Evolutionary conservation across 2,113 vertebrate genomes (phyloP), one percentile per base, ranked within the genome.

Genomic region (Notechis scutatus): DNA sequence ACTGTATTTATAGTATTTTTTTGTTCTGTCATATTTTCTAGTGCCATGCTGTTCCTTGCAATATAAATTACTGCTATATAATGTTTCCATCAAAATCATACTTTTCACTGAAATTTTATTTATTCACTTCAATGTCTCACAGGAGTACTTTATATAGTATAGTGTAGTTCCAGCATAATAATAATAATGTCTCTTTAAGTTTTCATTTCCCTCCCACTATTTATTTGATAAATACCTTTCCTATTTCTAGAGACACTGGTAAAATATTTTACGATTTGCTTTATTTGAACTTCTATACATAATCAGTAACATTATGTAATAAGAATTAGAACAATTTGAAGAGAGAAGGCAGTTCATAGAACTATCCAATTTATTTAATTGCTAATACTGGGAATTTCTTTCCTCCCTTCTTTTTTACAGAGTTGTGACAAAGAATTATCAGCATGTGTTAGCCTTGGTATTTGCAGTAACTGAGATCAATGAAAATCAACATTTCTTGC

Each of bases 341-440:
- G 64, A 74, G 5, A 81, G n/a, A 81, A 81, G 69, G 6, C 15
- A 81, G 14, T 18, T 74, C 26, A 69, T 29, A 69, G 29, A n/a
- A 34, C 29, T 69, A 69, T 69, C 18, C 34, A 6, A 42, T 81
- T 81, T 39, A 2, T 39, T 81, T 42, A 81, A 81, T 39, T 81
- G 69, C 69, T 81, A 81, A 81, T 42, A 39, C 18, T 39, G 6
- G 69, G 15, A 39, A 81, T 81, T 39, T 81, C 34, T 81, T 39
- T 39, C 74, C 18, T 81, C 7, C 74, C 18, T 81, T 81, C 2
- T 74, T 34, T 34, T 15, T 59, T 87, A 26, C 55, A 91, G 81
- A 29, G 9, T 86, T 23, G 81, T 91, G 8, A 87, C 91, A 87
- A 91, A 91, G 81, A 91, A 91, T 59, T 91, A 91, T 5, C 91